phyloP scores from a whole-genome alignment of 2,797 vertebrate genomes.

The Apodemus agrarius region DNA sequence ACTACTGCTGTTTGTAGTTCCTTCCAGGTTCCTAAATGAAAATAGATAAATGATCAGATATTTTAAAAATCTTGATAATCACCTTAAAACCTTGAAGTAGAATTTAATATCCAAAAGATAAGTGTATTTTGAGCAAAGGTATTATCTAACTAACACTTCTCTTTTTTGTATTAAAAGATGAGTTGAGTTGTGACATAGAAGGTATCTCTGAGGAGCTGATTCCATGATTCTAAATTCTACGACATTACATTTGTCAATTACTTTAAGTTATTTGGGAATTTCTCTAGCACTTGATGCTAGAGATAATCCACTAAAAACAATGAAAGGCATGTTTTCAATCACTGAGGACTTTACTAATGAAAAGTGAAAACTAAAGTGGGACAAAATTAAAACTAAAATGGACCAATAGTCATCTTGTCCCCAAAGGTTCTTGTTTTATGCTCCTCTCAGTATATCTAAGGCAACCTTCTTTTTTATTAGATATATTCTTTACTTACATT shows the following conservation, averaged over 20 bases:
- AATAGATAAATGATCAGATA: neutral
- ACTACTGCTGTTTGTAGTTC: neutral
- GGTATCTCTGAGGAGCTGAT: neutral
- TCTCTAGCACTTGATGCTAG: neutral
- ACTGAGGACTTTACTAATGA: neutral
- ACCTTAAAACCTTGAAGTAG: neutral
- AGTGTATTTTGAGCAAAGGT: slow-evolving; percentile 10
- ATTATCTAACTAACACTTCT: neutral
- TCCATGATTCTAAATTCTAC: neutral
- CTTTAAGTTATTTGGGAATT: slow-evolving; percentile 31
- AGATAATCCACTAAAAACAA: neutral
- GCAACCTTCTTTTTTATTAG: neutral
- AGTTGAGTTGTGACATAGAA: slow-evolving; percentile 7
- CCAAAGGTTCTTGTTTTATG: neutral
- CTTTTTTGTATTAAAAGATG: neutral
- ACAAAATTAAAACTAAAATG: neutral
- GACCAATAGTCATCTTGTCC: neutral
- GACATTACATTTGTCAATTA: neutral
- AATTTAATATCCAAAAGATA: neutral
- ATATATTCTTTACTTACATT: no score
- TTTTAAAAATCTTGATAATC: neutral
- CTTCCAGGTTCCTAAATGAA: slow-evolving; percentile 1
- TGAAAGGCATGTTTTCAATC: neutral
- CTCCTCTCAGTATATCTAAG: neutral
- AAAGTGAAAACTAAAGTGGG: neutral